Conservation (phyloP, 2,888 invertebrate species). For the Cryptus viduatorius region DNA sequence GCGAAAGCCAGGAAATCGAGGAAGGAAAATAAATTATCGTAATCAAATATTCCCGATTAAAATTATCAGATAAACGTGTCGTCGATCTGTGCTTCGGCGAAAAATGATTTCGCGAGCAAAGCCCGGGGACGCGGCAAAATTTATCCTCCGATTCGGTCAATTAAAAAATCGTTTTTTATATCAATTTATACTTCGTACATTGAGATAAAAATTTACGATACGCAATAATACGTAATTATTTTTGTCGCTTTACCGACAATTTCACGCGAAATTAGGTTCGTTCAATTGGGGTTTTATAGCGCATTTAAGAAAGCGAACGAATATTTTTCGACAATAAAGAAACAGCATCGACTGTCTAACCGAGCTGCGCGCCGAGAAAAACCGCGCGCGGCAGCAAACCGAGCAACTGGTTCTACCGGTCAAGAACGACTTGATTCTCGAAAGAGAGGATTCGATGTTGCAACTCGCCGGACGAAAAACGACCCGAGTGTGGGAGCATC, state of each 20-base stretch:
- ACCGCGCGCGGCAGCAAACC: constrained; percentile 22
- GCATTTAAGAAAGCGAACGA: not conserved
- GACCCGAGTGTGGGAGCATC: constrained; percentile 12
- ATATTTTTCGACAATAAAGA: not conserved
- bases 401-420: constrained; percentile 57
- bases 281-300: not conserved
- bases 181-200: no score
- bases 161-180: no score
- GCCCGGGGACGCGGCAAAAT: no score
- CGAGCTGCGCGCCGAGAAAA: not conserved
- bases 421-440: constrained; percentile 40
- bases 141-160: no score
- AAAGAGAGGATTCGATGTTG: constrained; percentile 33
- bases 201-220: no score
- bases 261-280: not conserved
- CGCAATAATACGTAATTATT: not conserved
- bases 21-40: constrained; percentile 2
- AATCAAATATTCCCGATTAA: constrained; percentile 19
- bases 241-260: not conserved
- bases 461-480: constrained; percentile 20
- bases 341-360: no score
- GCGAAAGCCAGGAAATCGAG: not conserved
- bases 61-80: constrained; percentile 16
- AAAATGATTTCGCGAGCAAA: no score
- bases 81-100: not conserved